Conservation (phyloP, 2,113 vertebrate genomes). For the Pantherophis guttatus region DNA sequence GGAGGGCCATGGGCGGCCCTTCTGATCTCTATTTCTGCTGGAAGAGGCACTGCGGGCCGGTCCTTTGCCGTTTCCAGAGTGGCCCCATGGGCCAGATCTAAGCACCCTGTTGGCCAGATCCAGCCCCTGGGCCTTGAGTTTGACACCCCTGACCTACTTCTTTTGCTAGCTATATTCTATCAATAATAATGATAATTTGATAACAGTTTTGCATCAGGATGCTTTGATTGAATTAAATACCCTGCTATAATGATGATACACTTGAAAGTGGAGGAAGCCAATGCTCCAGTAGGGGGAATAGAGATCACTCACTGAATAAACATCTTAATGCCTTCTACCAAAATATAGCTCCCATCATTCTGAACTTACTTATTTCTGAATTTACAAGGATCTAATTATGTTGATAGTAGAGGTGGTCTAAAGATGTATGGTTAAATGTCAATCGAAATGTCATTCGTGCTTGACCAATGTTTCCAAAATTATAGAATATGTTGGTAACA, state of each 20-base stretch:
- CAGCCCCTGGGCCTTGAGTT: too few species aligned
- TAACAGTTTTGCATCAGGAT: neutral
- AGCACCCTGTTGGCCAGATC: too few species aligned
- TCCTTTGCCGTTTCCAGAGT: too few species aligned
- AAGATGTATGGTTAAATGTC: neutral
- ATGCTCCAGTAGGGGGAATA: neutral
- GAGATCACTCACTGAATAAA: neutral
- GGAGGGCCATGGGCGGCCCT: too few species aligned
- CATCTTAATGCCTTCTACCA: neutral
- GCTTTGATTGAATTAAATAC: neutral
- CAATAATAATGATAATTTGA: neutral
- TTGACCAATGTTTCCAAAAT: too few species aligned
- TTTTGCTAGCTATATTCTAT: neutral
- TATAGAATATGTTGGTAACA: neutral
- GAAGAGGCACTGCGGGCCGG: too few species aligned
- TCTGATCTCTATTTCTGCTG: too few species aligned
- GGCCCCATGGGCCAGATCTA: too few species aligned
- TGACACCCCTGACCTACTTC: too few species aligned
- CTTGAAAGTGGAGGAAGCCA: neutral
- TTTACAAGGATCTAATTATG: neutral
- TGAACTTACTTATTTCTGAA: neutral
- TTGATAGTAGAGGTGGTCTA: neutral
- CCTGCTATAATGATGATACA: neutral
- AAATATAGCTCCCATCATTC: neutral
- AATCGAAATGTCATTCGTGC: neutral